phyloP scores from a whole-genome alignment of 2,797 vertebrate genomes.

The Threskiornis aethiopicus region DNA sequence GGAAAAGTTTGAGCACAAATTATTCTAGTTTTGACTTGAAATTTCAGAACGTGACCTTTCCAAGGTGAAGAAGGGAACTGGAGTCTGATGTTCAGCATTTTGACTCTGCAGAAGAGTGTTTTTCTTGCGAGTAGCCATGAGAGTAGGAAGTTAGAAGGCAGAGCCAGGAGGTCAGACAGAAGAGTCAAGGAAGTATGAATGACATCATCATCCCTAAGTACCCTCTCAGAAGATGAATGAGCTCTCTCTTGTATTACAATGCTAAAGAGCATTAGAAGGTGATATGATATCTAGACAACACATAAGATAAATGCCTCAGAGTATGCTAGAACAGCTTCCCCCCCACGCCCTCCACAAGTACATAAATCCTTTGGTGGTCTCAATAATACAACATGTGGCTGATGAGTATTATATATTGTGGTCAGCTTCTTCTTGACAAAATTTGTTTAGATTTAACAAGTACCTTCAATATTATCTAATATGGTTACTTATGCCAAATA shows the following conservation, averaged over 20 bases:
- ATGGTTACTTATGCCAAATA: neutral
- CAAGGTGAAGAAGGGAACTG: neutral
- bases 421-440: constrained; percentile 38
- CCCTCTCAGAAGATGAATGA: constrained; percentile 70
- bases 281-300: constrained; percentile 79
- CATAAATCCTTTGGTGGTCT: constrained; percentile 60
- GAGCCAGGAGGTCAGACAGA: constrained; percentile 63
- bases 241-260: constrained; percentile 71
- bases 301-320: constrained; percentile 72
- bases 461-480: constrained; percentile 32
- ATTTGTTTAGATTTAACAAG: constrained; percentile 26
- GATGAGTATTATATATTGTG: constrained; percentile 19
- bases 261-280: constrained; percentile 80
- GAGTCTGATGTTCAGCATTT: neutral
- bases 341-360: constrained; percentile 39
- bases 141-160: constrained; percentile 59
- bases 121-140: constrained; percentile 21
- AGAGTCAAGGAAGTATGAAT: constrained; percentile 73
- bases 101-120: neutral
- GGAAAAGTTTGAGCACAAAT: neutral
- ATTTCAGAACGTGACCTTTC: neutral
- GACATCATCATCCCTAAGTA: constrained; percentile 76
- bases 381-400: constrained; percentile 39
- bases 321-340: constrained; percentile 58
- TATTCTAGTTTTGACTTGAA: neutral